Percentiles rank a stretch among this genome's conserved stretches.
phyloP scores from a whole-genome alignment of 2,888 invertebrate genomes.

The Pandemis heparana region DNA sequence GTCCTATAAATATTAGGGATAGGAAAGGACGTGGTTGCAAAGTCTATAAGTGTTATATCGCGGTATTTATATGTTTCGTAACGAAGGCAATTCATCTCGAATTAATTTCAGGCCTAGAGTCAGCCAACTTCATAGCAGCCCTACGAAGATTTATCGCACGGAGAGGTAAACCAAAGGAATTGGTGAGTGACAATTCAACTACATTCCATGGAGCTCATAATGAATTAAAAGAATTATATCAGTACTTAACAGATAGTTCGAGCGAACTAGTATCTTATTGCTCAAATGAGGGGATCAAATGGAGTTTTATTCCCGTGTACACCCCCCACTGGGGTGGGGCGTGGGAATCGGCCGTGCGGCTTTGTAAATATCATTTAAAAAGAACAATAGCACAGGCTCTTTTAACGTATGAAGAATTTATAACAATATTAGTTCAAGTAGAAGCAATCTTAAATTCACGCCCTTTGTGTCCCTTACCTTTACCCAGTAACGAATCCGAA shows the following conservation, averaged over 20 bases:
- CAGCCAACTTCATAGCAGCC: too few species aligned
- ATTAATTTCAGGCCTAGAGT: too few species aligned
- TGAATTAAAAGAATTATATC: not conserved
- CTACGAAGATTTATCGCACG: too few species aligned
- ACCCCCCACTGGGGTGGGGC: constrained; percentile 3
- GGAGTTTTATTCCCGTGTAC: constrained; percentile 15
- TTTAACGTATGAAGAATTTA: too few species aligned
- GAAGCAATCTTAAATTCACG: not conserved
- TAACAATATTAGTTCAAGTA: not conserved
- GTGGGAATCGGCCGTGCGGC: not conserved
- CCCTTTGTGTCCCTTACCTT: constrained; percentile 1
- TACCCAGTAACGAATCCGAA: not conserved
- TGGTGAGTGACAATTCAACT: too few species aligned
- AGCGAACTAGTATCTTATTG: not conserved
- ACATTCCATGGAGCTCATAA: too few species aligned
- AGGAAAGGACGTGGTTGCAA: too few species aligned
- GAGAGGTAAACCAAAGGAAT: too few species aligned
- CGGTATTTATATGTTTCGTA: too few species aligned
- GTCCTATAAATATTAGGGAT: too few species aligned
- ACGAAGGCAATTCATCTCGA: too few species aligned
- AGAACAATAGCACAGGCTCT: not conserved
- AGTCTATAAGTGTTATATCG: too few species aligned
- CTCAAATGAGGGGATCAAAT: constrained; percentile 6
- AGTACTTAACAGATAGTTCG: not conserved
- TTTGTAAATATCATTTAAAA: constrained; percentile 7